Conservation (phyloP, 1,140 invertebrate species). For the Calycopis cecrops region DNA sequence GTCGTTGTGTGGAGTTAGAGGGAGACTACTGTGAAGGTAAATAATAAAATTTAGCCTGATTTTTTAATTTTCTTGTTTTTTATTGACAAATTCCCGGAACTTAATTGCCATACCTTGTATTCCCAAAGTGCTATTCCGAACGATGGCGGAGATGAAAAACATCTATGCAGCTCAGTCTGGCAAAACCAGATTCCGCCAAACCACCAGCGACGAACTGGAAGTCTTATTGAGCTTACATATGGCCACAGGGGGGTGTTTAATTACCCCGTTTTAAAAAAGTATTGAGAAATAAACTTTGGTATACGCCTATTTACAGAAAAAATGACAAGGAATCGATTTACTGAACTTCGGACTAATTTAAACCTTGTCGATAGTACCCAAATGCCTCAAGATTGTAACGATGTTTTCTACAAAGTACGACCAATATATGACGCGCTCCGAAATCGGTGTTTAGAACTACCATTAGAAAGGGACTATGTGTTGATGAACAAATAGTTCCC, state of each 20-base stretch:
- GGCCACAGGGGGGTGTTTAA: constrained; percentile 34
- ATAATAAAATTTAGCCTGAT: too few species aligned
- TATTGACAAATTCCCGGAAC: constrained; percentile 43
- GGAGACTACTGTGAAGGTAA: too few species aligned
- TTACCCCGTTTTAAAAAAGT: constrained; percentile 35
- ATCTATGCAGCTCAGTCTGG: constrained; percentile 57
- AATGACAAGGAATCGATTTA: constrained; percentile 36
- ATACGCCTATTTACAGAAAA: constrained; percentile 32
- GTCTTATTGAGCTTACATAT: constrained; percentile 34
- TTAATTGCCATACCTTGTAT: constrained; percentile 47
- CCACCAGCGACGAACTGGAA: constrained; percentile 30
- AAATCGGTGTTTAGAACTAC: constrained; percentile 33
- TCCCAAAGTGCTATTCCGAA: constrained; percentile 45
- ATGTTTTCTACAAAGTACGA: constrained; percentile 37
- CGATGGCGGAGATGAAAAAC: constrained; percentile 51
- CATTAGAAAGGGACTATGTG: constrained; percentile 32
- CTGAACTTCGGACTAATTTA: constrained; percentile 37
- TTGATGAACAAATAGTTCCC: constrained; percentile 40
- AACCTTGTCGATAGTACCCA: constrained; percentile 34
- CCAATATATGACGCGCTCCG: constrained; percentile 37
- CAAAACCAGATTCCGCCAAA: constrained; percentile 40
- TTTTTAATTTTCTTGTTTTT: constrained; percentile 30
- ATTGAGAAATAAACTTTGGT: constrained; percentile 27
- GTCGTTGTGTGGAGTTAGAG: too few species aligned
- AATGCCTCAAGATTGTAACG: constrained; percentile 29